A percentile compares a stretch with the other conserved stretches of the same genome.
Conservation (phyloP, 2,113 vertebrate genomes). For the Mohoua ochrocephala region DNA sequence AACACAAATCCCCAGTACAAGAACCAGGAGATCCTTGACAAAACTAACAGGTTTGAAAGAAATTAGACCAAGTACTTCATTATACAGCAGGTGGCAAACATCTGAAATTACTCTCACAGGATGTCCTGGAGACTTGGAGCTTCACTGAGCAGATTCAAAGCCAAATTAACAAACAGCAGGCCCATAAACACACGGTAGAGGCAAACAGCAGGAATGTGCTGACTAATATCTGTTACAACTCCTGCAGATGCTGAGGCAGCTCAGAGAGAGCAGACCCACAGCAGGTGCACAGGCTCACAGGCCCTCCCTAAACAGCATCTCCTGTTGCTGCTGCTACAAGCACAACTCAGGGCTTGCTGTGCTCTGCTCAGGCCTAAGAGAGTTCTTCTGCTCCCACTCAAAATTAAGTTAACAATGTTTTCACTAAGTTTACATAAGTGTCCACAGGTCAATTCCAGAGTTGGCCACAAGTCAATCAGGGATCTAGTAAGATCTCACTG, state of each 20-base stretch:
- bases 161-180: constrained; percentile 14
- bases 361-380: background rate
- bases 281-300: background rate
- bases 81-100: background rate
- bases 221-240: background rate
- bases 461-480: background rate
- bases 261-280: background rate
- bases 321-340: background rate
- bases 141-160: background rate
- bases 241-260: background rate
- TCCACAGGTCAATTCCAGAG: no score
- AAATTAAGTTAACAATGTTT: background rate
- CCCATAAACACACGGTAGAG: background rate
- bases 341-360: background rate
- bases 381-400: background rate
- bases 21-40: background rate
- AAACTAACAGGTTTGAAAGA: background rate
- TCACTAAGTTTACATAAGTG: background rate
- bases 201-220: background rate
- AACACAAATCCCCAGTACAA: background rate
- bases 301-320: background rate
- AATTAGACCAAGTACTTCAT: background rate
- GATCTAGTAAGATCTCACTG: background rate
- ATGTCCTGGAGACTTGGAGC: background rate
- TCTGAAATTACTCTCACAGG: background rate